A percentile compares a stretch with the other conserved stretches of the same genome.
Evolutionary conservation across 2,113 vertebrate species (phyloP).

Genomic region (Diphyllodes magnificus): DNA sequence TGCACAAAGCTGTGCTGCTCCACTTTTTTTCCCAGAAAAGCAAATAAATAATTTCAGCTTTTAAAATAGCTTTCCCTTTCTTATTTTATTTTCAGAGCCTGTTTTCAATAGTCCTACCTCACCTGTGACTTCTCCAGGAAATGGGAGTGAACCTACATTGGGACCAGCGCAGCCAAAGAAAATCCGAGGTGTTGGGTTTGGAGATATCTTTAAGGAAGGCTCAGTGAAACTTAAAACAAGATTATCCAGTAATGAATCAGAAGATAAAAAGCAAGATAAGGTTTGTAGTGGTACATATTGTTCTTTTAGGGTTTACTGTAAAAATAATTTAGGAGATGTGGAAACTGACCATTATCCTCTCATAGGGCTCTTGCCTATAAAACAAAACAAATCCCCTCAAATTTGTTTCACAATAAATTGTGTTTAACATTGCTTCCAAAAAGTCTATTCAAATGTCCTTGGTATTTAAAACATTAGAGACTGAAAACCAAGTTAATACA

Average conservation of each 20-base stretch:
- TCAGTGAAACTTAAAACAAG: slow-evolving; percentile 87
- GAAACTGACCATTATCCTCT: neutral
- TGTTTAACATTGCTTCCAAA: neutral
- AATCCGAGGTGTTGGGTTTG: slow-evolving; percentile 90
- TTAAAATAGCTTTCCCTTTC: neutral
- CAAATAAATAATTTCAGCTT: neutral
- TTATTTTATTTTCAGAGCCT: slow-evolving; percentile 56
- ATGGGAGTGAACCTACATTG: slow-evolving; percentile 60
- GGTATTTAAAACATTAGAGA: neutral
- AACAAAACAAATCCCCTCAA: neutral
- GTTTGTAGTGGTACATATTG: slow-evolving; percentile 47
- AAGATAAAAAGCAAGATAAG: slow-evolving; percentile 86
- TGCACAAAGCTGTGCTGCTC: neutral
- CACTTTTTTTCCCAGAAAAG: neutral
- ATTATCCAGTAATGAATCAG: slow-evolving; percentile 75
- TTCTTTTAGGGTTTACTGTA: neutral
- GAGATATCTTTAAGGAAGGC: slow-evolving; percentile 93
- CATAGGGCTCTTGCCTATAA: neutral
- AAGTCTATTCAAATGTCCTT: neutral
- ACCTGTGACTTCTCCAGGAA: slow-evolving; percentile 71
- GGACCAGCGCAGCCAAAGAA: slow-evolving; percentile 89
- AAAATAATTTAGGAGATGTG: neutral
- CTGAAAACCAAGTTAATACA: neutral
- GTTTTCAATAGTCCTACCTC: slow-evolving; percentile 71
- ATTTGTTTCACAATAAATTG: neutral